Evolutionary conservation across 1,140 invertebrate genomes (phyloP).

Genomic region (Scaptodrosophila lebanonensis): DNA sequence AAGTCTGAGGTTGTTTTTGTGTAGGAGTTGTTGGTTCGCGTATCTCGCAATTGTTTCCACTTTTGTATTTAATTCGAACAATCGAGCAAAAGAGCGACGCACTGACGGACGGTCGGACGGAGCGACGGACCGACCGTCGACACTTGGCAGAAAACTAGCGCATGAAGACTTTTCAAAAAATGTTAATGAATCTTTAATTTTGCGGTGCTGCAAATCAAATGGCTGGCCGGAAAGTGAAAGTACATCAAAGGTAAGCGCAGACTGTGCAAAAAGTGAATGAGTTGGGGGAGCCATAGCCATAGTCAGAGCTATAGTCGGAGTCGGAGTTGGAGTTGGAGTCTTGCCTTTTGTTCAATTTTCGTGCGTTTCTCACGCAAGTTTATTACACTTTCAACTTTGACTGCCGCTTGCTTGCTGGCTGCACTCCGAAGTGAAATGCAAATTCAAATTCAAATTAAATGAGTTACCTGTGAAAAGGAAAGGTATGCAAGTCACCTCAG

Average conservation of each 20-base stretch:
- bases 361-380: slow-evolving; percentile 57
- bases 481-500: too few species aligned
- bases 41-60: slow-evolving; percentile 20
- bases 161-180: slow-evolving; percentile 21
- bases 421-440: slow-evolving; percentile 12
- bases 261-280: slow-evolving; percentile 26
- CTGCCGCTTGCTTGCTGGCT: slow-evolving; percentile 10
- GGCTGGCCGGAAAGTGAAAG: slow-evolving; percentile 46
- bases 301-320: too few species aligned
- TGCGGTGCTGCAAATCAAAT: slow-evolving; percentile 31
- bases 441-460: slow-evolving; percentile 11
- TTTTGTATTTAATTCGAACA: slow-evolving; percentile 6
- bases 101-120: too few species aligned
- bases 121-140: too few species aligned
- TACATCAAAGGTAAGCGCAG: slow-evolving; percentile 11
- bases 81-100: too few species aligned
- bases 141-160: slow-evolving; percentile 2
- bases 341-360: slow-evolving; percentile 44
- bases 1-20: slow-evolving; percentile 20
- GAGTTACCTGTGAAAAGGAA: too few species aligned
- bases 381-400: slow-evolving; percentile 63
- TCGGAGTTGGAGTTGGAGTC: slow-evolving; percentile 30
- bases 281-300: too few species aligned
- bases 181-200: slow-evolving; percentile 57
- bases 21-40: slow-evolving; percentile 23